Conservation (phyloP, 2,797 vertebrate species). For the Sus cebifrons region DNA sequence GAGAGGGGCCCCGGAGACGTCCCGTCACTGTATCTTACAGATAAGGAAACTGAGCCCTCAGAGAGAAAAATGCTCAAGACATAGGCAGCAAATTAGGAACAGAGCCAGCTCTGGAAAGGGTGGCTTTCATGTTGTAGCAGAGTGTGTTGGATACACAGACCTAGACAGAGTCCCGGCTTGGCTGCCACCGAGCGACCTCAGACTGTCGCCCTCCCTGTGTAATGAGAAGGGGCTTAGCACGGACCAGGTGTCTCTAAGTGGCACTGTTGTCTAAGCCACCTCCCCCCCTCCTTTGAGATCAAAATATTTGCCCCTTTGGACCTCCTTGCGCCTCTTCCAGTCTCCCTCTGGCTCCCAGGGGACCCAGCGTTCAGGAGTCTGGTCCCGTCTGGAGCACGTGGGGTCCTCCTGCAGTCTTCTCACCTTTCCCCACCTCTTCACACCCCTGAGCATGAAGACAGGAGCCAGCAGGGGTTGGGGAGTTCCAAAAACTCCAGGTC, state of each 20-base stretch:
- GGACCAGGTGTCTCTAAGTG: background rate
- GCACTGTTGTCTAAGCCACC: fast-evolving
- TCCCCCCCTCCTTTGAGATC: background rate
- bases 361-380: background rate
- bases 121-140: background rate
- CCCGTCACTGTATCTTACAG: background rate
- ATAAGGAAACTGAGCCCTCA: background rate
- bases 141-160: background rate
- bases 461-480: background rate
- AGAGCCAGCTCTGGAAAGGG: background rate
- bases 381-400: background rate
- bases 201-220: background rate
- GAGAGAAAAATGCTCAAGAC: background rate
- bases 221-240: background rate
- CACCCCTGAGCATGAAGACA: background rate
- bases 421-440: background rate
- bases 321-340: background rate
- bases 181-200: background rate
- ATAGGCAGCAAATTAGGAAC: background rate
- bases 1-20: background rate
- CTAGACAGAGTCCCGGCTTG: no score
- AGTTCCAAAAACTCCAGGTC: fast-evolving
- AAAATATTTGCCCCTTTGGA: background rate
- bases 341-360: fast-evolving
- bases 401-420: background rate